Evolutionary conservation across 1,140 invertebrate species (phyloP), one percentile per base, ranked within the genome.

Genomic region (Nebria ingens): DNA sequence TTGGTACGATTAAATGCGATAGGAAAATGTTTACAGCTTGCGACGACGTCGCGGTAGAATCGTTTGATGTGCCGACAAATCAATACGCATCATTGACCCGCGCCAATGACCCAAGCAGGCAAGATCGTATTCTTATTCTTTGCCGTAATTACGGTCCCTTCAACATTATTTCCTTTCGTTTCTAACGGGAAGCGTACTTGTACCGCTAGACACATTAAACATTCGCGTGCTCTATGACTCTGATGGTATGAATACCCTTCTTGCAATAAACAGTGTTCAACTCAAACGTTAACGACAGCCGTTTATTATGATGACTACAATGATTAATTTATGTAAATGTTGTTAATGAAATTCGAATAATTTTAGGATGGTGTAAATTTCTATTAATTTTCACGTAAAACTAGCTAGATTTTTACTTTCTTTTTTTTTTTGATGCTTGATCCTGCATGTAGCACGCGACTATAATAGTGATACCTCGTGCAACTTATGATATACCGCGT

Each of bases 21-120:
- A 45, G 40, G 9, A 4, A 17, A 12, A 17, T 45, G 40, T 45
- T 45, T 45, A 45, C 40, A 45, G 17, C n/a, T n/a, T n/a, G n/a
- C n/a, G 40, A 34, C 17, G 40, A 12, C 40, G 9, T 12, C 17
- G 17, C 9, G 40, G 40, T 12, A 12, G 40, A 17, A 17, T 12
- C 17, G 9, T 45, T 45, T 45, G 40, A 45, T 45, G 40, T 45
- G 40, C 40, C 40, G 40, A 9, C 40, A 12, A 4, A 45, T 45
- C 40, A 45, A 45, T 45, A 45, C 40, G 40, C 40, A 45, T 45
- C 6, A 45, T 45, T 45, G 40, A 45, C 6, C 40, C 40, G 40
- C 40, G 40, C 3, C 15, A 12, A 17, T 45, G 40, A 45, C 25
- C 25, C 25, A n/a, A n/a, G n/a, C n/a, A n/a, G n/a, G n/a, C n/a